Evolutionary conservation across 2,797 vertebrate species (phyloP).

Genomic region (Pseudotriccus pelzelni): DNA sequence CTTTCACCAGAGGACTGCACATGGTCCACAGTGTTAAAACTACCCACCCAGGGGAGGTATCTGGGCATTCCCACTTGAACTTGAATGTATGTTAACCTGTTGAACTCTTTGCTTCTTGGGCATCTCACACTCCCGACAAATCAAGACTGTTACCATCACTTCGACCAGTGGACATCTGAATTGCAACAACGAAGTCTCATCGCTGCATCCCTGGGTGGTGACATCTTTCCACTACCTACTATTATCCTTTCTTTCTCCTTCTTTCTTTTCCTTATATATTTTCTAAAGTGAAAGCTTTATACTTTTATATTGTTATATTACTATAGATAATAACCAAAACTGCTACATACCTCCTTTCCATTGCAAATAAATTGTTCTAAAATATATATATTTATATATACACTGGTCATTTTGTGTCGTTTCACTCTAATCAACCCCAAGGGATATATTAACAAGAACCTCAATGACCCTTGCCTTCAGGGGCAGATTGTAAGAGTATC

Average conservation of each 20-base stretch:
- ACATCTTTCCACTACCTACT: neutral
- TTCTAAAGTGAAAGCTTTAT: neutral
- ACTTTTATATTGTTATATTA: neutral
- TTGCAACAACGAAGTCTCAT: neutral
- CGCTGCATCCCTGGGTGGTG: neutral
- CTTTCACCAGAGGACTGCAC: neutral
- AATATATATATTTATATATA: neutral
- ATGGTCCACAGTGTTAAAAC: neutral
- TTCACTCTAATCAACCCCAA: neutral
- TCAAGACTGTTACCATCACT: neutral
- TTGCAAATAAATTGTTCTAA: neutral
- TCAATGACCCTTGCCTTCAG: neutral
- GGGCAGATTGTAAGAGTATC: neutral
- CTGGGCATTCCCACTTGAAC: neutral
- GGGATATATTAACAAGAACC: neutral
- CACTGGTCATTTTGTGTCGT: neutral
- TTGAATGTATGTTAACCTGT: neutral
- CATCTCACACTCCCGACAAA: no score
- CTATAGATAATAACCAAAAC: neutral
- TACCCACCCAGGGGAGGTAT: neutral
- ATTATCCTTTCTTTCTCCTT: neutral
- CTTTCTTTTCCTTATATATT: neutral
- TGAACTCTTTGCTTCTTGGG: neutral
- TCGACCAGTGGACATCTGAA: neutral
- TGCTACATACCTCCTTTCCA: neutral